Evolutionary conservation across 1,140 invertebrate genomes (phyloP), one percentile per base, ranked within the genome.

Genomic region (Marisa cornuarietis): DNA sequence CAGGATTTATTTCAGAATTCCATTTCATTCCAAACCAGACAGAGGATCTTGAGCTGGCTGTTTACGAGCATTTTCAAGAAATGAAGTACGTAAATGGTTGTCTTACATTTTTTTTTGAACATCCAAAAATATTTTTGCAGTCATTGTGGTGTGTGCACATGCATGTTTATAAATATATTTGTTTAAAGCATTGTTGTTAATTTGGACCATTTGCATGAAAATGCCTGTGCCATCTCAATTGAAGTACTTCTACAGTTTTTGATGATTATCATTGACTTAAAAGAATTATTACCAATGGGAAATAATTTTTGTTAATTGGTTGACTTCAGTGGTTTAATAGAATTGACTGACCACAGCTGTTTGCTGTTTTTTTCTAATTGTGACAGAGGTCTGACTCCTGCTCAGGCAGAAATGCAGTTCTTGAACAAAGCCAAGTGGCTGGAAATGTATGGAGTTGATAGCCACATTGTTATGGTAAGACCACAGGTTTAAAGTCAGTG

Each of bases 1-100:
- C 97, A n/a, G 96, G 95, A 42, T 97, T 96, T 72, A 96, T 99
- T 4, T 99, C 98, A 0, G 98, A 99, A 92, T 99, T 99, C 90
- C 94, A 96, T 81, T 99, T 99, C 92, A 94, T 98, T 42, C 85
- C 83, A 1, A 76, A 90, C 52, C 97, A 99, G 91, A 96, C 96
- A 54, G 94, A 96, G 62, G 96, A 97, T 87, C 92, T 99, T 84
- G 98, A 99, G 91, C 92, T 94, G 31, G 93, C 94, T 83, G 97
- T 99, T 83, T 94, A 95, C 52, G 96, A 98, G 88, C 93, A 97
- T 81, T 98, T 97, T 90, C 95, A 97, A 90, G 94, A 94, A 66
- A 92, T 94, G 87, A 91, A 86, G 93, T 94, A 88, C 87, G 89
- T 87, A 31, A 7, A 20, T 63, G 7, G 69, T 71, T 49, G 31